Conservation (phyloP, 1,140 invertebrate species). For the Artemia franciscana region DNA sequence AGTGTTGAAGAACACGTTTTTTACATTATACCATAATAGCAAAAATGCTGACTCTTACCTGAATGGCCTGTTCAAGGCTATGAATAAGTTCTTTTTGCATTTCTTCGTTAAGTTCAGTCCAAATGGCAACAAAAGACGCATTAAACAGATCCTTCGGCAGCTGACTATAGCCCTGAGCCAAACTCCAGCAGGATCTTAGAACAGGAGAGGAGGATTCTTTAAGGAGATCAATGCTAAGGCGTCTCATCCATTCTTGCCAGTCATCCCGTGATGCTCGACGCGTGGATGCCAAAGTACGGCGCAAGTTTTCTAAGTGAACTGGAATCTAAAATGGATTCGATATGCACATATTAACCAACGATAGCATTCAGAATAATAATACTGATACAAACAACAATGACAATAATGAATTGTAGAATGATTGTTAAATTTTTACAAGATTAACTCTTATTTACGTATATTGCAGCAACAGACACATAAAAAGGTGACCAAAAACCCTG, state of each 20-base stretch:
- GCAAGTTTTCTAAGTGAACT: slow-evolving; percentile 56
- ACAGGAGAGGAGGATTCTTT: slow-evolving; percentile 89
- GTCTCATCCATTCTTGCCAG: slow-evolving; percentile 88
- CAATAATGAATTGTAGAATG: too few relatives aligned
- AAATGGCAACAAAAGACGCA: slow-evolving; percentile 94
- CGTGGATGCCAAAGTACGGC: slow-evolving; percentile 70
- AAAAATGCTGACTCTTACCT: too few relatives aligned
- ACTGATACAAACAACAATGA: too few relatives aligned
- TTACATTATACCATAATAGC: too few relatives aligned
- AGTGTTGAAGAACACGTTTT: too few relatives aligned
- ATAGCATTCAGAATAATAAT: not conserved
- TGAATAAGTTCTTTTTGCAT: slow-evolving; percentile 66
- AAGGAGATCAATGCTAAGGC: slow-evolving; percentile 72
- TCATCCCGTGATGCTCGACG: slow-evolving; percentile 85
- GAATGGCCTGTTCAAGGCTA: slow-evolving; percentile 66
- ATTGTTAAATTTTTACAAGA: too few relatives aligned
- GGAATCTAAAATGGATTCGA: slow-evolving; percentile 26
- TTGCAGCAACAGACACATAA: too few relatives aligned
- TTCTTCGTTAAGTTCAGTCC: slow-evolving; percentile 69
- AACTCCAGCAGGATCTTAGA: slow-evolving; percentile 61
- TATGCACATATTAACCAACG: not conserved
- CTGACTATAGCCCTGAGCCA: slow-evolving; percentile 84
- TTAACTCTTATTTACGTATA: slow-evolving; percentile 15
- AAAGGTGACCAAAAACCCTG: too few relatives aligned
- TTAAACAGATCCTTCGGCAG: slow-evolving; percentile 88